Base-by-base conservation (phyloP, 2,797 vertebrate species). In the Rhinatrema bivittatum region DNA sequence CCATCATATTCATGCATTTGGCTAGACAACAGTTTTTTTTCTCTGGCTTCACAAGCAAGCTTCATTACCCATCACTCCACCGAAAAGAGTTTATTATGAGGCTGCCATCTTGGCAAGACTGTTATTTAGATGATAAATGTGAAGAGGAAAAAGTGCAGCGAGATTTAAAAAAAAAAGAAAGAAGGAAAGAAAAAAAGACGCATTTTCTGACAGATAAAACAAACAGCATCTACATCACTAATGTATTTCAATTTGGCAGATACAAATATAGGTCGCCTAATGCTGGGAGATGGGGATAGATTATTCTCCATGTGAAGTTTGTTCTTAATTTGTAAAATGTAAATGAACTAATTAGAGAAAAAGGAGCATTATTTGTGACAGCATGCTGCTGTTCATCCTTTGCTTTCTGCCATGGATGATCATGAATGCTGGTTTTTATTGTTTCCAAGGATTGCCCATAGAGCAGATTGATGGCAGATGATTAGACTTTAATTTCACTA, bases 41-140 rank as follows among this genome's bases (percentile, higher is more conserved):
- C 74, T 46, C 81, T 80, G 82, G 83, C 83, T 87, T 92, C 89
- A 90, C 85, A 90, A 89, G 90, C 87, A 87, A 94, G 94, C 93
- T 86, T 94, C 94, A 97, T 98, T 97, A 96, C 91, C 92, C 90
- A 90, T 91, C 90, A 93, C 89, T 94, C 87, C 87, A 87, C 83
- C 84, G 88, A 90, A 90, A 85, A 91, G 88, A 87, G 85, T 94
- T 93, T 93, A 94, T 97, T 95, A 96, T 89, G 85, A 91, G 92
- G 90, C 88, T 91, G 89, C 90, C 86, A 89, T 91, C 85, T 94
- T 92, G 91, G 90, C 88, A 90, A 91, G 87, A 91, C 90, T 91
- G 90, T 94, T 95, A 92, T 94, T 94, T 91, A 85, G 85, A 93
- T 96, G 93, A 95, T 93, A 85, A 92, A 98, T 97, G 91, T 81